phyloP scores from a whole-genome alignment of 2,797 vertebrate genomes.

The Eidolon dupreanum region DNA sequence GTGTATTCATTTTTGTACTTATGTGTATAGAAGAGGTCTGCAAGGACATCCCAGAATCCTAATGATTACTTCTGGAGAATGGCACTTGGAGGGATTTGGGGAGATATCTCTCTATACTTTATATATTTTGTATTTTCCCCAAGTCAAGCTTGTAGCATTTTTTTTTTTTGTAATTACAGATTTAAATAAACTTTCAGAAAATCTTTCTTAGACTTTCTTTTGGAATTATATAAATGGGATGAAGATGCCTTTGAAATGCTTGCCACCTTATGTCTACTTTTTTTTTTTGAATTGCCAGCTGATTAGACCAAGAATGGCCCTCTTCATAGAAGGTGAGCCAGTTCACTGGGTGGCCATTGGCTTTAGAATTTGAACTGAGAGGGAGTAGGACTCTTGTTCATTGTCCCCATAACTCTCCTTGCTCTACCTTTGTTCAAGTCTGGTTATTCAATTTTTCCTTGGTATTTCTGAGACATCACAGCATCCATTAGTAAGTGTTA shows the following conservation, averaged over 20 bases:
- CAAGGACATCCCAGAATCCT: neutral
- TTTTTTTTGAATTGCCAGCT: neutral
- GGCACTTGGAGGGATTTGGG: neutral
- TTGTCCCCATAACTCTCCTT: neutral
- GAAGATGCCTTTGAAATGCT: neutral
- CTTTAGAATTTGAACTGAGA: neutral
- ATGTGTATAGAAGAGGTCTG: neutral
- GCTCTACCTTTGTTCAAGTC: neutral
- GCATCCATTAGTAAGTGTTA: neutral
- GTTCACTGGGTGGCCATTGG: neutral
- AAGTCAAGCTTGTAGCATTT: neutral
- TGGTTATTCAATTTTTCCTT: neutral
- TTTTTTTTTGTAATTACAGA: constrained; percentile 4
- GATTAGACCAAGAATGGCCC: neutral
- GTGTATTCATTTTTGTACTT: neutral
- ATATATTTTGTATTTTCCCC: neutral
- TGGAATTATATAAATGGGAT: neutral
- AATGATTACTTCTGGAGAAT: neutral
- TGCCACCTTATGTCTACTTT: neutral
- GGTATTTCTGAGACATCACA: neutral
- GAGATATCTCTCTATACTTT: neutral
- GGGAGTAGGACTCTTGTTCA: neutral
- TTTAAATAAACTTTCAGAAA: constrained; percentile 27
- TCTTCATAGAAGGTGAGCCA: neutral
- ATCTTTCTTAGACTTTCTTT: neutral